Percentiles rank a stretch among this genome's conserved stretches.
Conservation (phyloP, 1,140 invertebrate species). For the Zaprionus nigranus region DNA sequence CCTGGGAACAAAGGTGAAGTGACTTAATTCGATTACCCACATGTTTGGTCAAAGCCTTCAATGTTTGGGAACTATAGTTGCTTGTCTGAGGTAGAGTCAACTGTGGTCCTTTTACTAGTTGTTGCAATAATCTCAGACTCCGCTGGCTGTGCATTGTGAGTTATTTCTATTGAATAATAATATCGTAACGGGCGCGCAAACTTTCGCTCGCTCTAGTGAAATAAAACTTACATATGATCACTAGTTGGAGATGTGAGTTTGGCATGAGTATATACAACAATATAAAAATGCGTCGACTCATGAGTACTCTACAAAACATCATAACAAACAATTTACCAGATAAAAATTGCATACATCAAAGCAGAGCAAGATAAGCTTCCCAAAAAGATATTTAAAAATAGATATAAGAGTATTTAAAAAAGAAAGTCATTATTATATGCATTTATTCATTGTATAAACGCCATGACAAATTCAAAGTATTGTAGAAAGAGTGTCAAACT, state of each 20-base stretch:
- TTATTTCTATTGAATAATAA: slow-evolving; percentile 37
- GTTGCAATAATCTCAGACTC: slow-evolving; percentile 30
- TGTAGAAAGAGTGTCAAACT: neutral
- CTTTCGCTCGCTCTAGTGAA: slow-evolving; percentile 30
- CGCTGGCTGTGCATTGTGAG: slow-evolving; percentile 44
- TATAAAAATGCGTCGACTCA: neutral
- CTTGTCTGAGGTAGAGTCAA: slow-evolving; percentile 19
- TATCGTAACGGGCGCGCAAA: slow-evolving; percentile 11
- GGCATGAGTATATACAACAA: neutral
- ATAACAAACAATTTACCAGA: no score
- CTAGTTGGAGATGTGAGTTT: neutral
- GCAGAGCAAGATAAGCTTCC: no score
- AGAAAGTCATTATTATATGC: neutral
- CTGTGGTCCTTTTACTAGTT: slow-evolving; percentile 21
- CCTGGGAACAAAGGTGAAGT: neutral
- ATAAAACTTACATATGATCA: slow-evolving; percentile 39
- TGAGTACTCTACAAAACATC: neutral
- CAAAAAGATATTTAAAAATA: neutral
- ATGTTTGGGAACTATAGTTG: slow-evolving; percentile 32
- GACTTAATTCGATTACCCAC: slow-evolving; percentile 36
- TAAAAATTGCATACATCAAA: no score
- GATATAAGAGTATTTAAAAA: neutral
- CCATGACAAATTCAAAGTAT: neutral
- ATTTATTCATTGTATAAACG: neutral
- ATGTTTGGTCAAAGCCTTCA: slow-evolving; percentile 60